Conservation (phyloP, 2,888 invertebrate genomes). For the Ditula angustiorana region DNA sequence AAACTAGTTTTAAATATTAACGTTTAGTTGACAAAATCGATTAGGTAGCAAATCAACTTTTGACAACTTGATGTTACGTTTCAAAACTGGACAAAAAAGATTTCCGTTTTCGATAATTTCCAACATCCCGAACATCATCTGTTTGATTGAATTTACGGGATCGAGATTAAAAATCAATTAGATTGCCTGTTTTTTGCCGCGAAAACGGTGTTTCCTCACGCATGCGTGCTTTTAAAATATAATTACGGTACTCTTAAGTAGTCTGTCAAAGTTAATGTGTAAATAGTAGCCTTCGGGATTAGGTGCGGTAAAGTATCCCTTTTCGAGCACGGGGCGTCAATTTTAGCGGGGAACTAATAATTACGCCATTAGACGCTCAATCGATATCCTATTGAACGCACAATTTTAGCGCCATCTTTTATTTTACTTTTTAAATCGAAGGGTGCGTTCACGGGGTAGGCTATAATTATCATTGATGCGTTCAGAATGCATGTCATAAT, state of each 20-base stretch:
- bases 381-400: slow-evolving; percentile 79
- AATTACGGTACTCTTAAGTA: slow-evolving; percentile 80
- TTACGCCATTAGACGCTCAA: slow-evolving; percentile 81
- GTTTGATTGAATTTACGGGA: slow-evolving; percentile 68
- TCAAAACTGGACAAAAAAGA: background rate
- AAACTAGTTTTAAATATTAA: too few species aligned
- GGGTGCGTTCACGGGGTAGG: slow-evolving; percentile 55
- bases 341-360: slow-evolving; percentile 75
- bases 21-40: background rate
- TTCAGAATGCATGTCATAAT: slow-evolving; percentile 74
- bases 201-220: slow-evolving; percentile 64
- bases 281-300: slow-evolving; percentile 75
- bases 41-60: background rate
- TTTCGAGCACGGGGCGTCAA: slow-evolving; percentile 74
- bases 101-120: slow-evolving; percentile 27
- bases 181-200: slow-evolving; percentile 60
- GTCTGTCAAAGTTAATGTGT: slow-evolving; percentile 83
- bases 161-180: slow-evolving; percentile 74
- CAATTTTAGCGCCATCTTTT: slow-evolving; percentile 60
- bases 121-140: slow-evolving; percentile 56
- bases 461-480: slow-evolving; percentile 72
- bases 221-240: slow-evolving; percentile 71
- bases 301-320: slow-evolving; percentile 64
- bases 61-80: slow-evolving; percentile 11
- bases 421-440: slow-evolving; percentile 55